Evolutionary conservation across 2,113 vertebrate species (phyloP), one percentile per base, ranked within the genome.

Genomic region (Dascyllus trimaculatus): DNA sequence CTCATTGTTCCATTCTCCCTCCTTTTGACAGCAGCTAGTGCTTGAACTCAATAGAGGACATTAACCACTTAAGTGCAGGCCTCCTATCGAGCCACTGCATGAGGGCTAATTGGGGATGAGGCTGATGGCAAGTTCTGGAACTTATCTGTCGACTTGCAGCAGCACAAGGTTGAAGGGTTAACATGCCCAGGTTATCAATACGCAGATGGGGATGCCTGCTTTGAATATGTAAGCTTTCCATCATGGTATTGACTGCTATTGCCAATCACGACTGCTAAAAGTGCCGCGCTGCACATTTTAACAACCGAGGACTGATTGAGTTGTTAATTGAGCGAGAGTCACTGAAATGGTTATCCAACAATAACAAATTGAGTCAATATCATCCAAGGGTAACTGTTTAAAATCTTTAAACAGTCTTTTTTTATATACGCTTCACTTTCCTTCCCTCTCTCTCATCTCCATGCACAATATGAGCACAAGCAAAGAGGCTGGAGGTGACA

Each of bases 71-170:
- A 40, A 59, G 59, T 54, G 48, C 64, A 48, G 51, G 51, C 57
- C 57, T 73, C 53, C 53, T 66, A 73, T 71, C 2, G n/a, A 80
- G 22, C 10, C 26, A 59, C 64, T 53, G 32, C 81, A 56, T 0
- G 11, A 35, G 65, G 52, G 60, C 66, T 88, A 75, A 84, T 90
- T 88, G 88, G 54, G 56, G 64, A 48, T 3, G 61, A 56, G 6
- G 53, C 59, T 64, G 65, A 80, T 75, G 56, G 78, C 69, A 62
- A 26, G 22, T n/a, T 76, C 25, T 0, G 48, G 51, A 87, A 80
- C 80, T 88, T 86, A 85, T 90, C 85, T 79, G 51, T 49, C 38
- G 64, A 56, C 53, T 49, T 14, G 56, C 65, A 83, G 75, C 56
- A 22, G 66, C 8, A 8, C 49, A 26, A 79, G 53, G 73, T 70